phyloP scores from a whole-genome alignment of 1,140 invertebrate species.

The Dufourea novaeangliae region DNA sequence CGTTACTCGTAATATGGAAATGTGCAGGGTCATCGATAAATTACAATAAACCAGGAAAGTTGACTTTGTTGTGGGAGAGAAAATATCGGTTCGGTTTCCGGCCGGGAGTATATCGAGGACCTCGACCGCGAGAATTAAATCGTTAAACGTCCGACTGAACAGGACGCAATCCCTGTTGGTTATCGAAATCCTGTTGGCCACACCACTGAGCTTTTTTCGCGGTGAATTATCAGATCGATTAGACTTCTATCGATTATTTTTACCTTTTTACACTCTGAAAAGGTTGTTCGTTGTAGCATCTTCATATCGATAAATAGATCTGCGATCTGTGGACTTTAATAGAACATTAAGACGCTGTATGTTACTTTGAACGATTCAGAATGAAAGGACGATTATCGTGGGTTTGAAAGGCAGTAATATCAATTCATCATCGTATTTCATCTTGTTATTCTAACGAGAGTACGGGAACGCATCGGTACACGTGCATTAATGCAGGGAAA shows the following conservation, averaged over 20 bases:
- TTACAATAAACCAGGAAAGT: conserved; percentile 64
- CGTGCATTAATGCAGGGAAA: background rate
- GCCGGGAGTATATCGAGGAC: conserved; percentile 11
- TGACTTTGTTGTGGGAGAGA: conserved; percentile 41
- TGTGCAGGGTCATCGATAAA: conserved; percentile 69
- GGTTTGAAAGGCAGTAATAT: no score
- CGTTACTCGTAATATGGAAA: conserved; percentile 62
- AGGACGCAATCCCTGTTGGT: background rate
- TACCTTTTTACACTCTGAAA: background rate
- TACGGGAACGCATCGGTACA: background rate
- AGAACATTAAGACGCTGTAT: no score
- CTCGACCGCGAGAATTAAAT: conserved; percentile 14
- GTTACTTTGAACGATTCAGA: no score
- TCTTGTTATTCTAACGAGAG: background rate
- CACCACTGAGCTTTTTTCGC: conserved; percentile 4
- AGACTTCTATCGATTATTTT: background rate
- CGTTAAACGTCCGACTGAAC: background rate
- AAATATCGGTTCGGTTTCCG: conserved; percentile 39
- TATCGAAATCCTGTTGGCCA: conserved; percentile 18
- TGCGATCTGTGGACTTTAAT: no score
- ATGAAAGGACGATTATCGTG: no score
- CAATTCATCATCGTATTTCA: no score
- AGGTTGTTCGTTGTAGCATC: no score
- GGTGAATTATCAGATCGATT: conserved; percentile 31
- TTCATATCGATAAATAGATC: no score